Evolutionary conservation across 2,113 vertebrate species (phyloP).

Genomic region (Oenanthe melanoleuca): DNA sequence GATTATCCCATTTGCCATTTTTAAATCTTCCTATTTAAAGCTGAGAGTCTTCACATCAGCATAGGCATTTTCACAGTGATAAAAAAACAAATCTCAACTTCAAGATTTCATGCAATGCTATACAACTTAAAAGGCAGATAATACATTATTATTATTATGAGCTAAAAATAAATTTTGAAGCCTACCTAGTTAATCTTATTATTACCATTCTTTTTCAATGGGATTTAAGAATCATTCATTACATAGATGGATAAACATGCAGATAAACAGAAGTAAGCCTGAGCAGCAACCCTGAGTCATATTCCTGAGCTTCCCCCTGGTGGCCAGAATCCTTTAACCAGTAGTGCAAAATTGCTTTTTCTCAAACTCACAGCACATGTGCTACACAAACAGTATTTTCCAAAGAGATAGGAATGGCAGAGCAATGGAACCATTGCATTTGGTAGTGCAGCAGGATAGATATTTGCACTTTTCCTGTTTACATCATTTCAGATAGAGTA

Average conservation of each 20-base stretch:
- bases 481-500: background rate
- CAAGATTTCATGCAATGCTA: background rate
- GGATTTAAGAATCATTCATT: background rate
- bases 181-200: background rate
- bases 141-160: background rate
- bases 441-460: background rate
- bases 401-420: background rate
- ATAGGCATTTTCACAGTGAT: background rate
- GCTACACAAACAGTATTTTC: background rate
- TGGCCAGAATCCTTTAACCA: background rate
- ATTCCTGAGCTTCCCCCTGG: background rate
- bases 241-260: accelerated
- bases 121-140: background rate
- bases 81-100: background rate
- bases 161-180: background rate
- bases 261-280: background rate
- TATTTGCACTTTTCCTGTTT: background rate
- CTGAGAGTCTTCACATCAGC: background rate
- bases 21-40: background rate
- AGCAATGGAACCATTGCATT: background rate
- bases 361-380: background rate
- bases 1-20: background rate
- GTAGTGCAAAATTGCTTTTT: background rate
- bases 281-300: background rate
- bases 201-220: background rate